These are phyloP conservation scores for Nymphalis polychloros DNA, from an alignment of 2,888 invertebrate species.

Conservation along the genomic window DNA sequence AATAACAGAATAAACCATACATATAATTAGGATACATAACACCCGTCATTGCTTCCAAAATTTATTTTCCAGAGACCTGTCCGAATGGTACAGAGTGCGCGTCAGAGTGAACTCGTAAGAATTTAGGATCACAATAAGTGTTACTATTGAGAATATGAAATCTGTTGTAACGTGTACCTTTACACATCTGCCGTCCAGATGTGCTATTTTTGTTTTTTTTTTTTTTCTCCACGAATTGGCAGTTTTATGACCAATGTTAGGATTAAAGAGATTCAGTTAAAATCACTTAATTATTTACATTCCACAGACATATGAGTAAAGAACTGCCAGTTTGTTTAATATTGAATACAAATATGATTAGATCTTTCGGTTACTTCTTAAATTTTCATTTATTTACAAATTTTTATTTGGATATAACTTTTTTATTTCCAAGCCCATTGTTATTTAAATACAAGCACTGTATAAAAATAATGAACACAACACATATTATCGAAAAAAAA, in stretches of 20 bases:
- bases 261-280: slow-evolving; percentile 29
- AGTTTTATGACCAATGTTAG: slow-evolving; percentile 54
- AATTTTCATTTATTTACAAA: slow-evolving; percentile 40
- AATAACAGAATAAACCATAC: slow-evolving; percentile 14
- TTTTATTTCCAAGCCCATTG: slow-evolving; percentile 16
- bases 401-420: slow-evolving; percentile 14
- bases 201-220: slow-evolving; percentile 72
- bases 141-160: slow-evolving; percentile 73
- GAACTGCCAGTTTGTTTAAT: slow-evolving; percentile 73
- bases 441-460: slow-evolving; percentile 16
- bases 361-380: slow-evolving; percentile 61
- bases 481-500: background rate
- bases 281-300: slow-evolving; percentile 33
- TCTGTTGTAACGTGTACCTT: slow-evolving; percentile 79
- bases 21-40: slow-evolving; percentile 54
- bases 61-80: slow-evolving; percentile 85
- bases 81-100: slow-evolving; percentile 92
- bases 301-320: slow-evolving; percentile 39
- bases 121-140: slow-evolving; percentile 77
- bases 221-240: slow-evolving; percentile 72
- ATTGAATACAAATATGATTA: slow-evolving; percentile 56
- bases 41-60: slow-evolving; percentile 67
- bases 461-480: slow-evolving; percentile 15
- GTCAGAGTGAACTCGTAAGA: slow-evolving; percentile 93
- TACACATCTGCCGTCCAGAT: slow-evolving; percentile 79